Evolutionary conservation across 2,888 invertebrate genomes (phyloP), one percentile per base, ranked within the genome.

Genomic region (Corbicula japonica): DNA sequence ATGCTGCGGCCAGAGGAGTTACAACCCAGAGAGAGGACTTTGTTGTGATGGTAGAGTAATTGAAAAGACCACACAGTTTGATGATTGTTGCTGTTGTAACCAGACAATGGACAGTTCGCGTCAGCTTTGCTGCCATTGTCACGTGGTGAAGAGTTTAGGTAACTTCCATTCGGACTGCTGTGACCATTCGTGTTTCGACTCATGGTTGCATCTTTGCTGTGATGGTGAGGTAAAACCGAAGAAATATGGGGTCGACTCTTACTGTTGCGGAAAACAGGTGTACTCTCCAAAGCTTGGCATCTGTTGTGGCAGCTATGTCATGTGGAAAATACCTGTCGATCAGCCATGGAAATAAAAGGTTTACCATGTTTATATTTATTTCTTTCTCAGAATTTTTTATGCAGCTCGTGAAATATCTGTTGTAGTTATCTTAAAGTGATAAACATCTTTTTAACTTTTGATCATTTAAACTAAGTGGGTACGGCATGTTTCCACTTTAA

Each of bases 81-180:
- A 78, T 32, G 78, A 78, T 30, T 78, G 78, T 26, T 78, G 73
- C 32, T 78, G 78, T 48, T 73, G 73, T 18, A 68, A 68, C n/a
- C 63, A 58, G 44, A 62, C 78, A 18, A 69, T 56, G 63, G 56
- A 69, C 58, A 78, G 78, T 60, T 58, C 63, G 4, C 28, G 69
- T 52, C 73, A 78, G 21, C 26, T 74, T 1, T 78, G 73, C 32
- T 78, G 78, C 28, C 62, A 74, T 28, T 73, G 78, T 44, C 61
- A 70, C 5, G 74, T 78, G 10, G 26, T 50, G 5, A 52, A 74
- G 21, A 74, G 28, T 44, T 21, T 56, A 23, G 68, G 74, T 23
- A 44, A 68, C 18, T 32, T 21, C n/a, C 48, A 60, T 28, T 18
- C 54, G 15, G 58, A 58, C 21, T 74, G 74, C 41, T 74, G 74